A percentile compares a stretch with the other conserved stretches of the same genome.
These are phyloP conservation scores for Falco punctatus DNA, from an alignment of 2,113 vertebrate species.

Conservation along the genomic window DNA sequence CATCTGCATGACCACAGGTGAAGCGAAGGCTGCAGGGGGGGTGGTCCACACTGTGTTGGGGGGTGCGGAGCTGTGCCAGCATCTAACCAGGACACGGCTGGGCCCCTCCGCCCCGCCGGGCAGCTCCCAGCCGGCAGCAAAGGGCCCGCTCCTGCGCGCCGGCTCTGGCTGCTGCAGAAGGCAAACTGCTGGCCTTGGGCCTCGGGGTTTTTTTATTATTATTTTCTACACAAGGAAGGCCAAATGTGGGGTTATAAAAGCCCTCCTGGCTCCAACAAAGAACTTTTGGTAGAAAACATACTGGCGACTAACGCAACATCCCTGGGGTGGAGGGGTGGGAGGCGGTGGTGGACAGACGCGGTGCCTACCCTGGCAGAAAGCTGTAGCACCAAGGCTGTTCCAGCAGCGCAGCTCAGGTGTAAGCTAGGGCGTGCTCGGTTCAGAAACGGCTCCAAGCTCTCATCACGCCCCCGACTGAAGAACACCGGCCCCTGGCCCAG, in stretches of 20 bases:
- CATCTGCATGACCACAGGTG: neutral
- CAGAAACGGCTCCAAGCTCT: neutral
- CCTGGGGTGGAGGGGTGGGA: neutral
- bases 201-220: neutral
- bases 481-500: neutral
- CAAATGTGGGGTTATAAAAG: neutral
- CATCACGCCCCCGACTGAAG: fast-evolving
- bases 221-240: neutral
- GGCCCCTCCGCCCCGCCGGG: fast-evolving
- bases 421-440: neutral
- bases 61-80: neutral
- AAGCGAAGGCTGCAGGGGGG: neutral
- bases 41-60: neutral
- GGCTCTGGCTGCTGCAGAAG: neutral
- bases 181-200: neutral
- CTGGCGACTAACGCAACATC: neutral
- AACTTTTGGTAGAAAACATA: neutral
- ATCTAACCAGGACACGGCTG: fast-evolving
- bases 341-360: neutral
- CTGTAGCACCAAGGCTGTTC: neutral
- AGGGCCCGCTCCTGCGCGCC: neutral
- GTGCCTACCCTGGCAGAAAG: neutral
- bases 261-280: neutral
- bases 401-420: neutral
- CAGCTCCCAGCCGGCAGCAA: fast-evolving